Base-by-base conservation (phyloP, 2,888 invertebrate genomes). In the Harpalus rubripes region DNA sequence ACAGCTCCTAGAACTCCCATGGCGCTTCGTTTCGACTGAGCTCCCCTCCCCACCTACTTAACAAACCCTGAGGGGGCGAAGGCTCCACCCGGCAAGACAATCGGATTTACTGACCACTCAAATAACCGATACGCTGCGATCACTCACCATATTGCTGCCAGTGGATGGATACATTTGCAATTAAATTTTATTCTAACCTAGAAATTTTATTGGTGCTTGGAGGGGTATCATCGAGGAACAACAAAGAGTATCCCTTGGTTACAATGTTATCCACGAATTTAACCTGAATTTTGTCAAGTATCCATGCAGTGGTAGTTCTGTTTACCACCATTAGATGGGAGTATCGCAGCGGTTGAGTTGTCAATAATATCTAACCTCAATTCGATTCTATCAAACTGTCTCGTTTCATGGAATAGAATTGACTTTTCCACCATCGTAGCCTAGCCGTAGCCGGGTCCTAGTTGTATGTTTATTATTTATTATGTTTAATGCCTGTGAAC, bases 81-180 rank as follows among this genome's bases (percentile, higher is more conserved):
- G 86, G 89, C 92, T 92, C 91, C 92, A 90, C 91, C 91, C 90
- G 92, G 91, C 91, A 8, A 52, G 44, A 52, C 44, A 32, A 32
- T 32, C 32, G 32, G 32, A 32, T 52, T 52, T 18, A 65, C 12
- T 52, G 44, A 52, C 44, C 44, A 52, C 44, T 12, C 44, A 52
- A 52, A 52, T 12, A 12, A 32, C 5, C 32, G 32, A 32, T 32
- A 32, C 32, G 32, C 32, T 32, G 32, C 32, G 32, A 5, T 32
- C 32, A 32, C 32, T 32, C 32, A 4, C 32, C 32, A 32, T 1
- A 32, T 32, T 32, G 32, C 32, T 32, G 32, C 32, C 32, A 32
- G 32, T 32, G 32, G 32, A 32, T 32, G 32, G 32, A 32, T 32
- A 32, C 32, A 32, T 32, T 32, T 32, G 32, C 32, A 32, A 32